phyloP scores from a whole-genome alignment of 2,113 vertebrate genomes.

The Pachypanchax playfairii region DNA sequence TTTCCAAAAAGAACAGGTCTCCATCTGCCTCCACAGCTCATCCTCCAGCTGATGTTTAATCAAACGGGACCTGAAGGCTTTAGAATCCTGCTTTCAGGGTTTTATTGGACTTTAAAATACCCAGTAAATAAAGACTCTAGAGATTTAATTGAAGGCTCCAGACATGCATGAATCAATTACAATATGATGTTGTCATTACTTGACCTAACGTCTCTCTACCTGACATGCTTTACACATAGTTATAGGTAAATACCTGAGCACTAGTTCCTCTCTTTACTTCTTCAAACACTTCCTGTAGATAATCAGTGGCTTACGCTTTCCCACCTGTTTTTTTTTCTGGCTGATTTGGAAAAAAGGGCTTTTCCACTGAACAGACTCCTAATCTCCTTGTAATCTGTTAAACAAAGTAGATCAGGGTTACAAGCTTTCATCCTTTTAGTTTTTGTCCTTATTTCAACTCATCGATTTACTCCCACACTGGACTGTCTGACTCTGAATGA shows the following conservation, averaged over 20 bases:
- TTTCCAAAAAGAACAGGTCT: constrained; percentile 10
- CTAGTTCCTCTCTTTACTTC: neutral
- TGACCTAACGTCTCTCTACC: neutral
- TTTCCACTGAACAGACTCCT: constrained; percentile 17
- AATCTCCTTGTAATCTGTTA: constrained; percentile 30
- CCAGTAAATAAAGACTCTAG: neutral
- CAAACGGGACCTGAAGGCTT: neutral
- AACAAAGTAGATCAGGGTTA: constrained; percentile 2
- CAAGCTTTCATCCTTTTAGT: too few relatives aligned
- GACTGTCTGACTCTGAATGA: constrained; percentile 26
- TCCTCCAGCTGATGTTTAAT: neutral
- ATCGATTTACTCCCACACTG: neutral
- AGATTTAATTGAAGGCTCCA: neutral
- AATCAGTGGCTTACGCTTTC: constrained; percentile 32
- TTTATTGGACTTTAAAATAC: too few relatives aligned
- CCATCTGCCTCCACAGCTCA: constrained; percentile 35
- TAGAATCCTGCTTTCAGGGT: neutral
- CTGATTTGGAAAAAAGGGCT: constrained; percentile 25
- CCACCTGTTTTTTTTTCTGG: constrained; percentile 16
- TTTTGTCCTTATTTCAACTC: neutral
- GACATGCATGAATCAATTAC: neutral
- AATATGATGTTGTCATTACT: too few relatives aligned
- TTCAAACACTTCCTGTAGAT: constrained; percentile 7
- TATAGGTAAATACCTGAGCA: neutral
- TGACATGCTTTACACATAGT: neutral